Conservation (phyloP, 1,140 invertebrate species). For the Drosophila rufa region DNA sequence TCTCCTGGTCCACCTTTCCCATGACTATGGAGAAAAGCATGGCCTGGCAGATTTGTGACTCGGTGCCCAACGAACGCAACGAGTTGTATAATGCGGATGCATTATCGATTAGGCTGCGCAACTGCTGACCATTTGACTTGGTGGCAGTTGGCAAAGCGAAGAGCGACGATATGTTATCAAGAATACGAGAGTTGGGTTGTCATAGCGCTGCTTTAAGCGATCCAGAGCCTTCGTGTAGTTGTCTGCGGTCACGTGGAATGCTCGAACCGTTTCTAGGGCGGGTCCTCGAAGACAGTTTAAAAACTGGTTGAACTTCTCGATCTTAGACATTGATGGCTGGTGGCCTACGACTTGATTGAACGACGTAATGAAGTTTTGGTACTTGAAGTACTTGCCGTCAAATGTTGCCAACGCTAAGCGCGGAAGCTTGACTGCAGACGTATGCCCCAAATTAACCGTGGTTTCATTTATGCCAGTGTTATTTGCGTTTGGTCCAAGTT, state of each 20-base stretch:
- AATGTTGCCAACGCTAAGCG: not conserved
- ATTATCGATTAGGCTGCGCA: constrained; percentile 6
- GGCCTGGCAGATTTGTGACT: no score
- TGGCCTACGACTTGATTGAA: not conserved
- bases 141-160: not conserved
- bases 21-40: no score
- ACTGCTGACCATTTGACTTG: not conserved
- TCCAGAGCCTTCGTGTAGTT: not conserved
- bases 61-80: constrained; percentile 9
- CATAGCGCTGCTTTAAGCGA: not conserved
- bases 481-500: not conserved
- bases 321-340: not conserved
- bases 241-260: not conserved
- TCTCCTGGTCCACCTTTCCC: no score
- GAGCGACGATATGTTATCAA: not conserved
- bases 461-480: not conserved
- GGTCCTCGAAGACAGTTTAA: not conserved
- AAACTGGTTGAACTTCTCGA: not conserved
- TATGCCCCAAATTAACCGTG: not conserved
- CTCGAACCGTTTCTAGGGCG: not conserved
- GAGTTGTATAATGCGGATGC: constrained; percentile 23
- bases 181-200: not conserved
- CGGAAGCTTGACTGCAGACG: not conserved
- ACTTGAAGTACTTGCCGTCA: not conserved
- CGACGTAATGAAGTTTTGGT: not conserved